Base-by-base conservation (phyloP, 92 coral and sea anemone genomes). In the Micromussa lordhowensis region DNA sequence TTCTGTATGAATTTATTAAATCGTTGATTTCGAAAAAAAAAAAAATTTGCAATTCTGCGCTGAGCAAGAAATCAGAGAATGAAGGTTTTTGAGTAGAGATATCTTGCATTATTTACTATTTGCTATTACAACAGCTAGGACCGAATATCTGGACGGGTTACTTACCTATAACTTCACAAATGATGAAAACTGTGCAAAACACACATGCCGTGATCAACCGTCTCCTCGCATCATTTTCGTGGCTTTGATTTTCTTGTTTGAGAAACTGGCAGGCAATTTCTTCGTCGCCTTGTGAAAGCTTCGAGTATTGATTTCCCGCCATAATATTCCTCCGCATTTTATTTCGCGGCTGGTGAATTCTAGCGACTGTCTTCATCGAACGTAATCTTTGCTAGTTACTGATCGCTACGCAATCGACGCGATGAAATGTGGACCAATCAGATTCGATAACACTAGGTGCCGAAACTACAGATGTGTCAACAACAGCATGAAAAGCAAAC, bases 151-250 rank as follows among this genome's bases (percentile, higher is more conserved):
- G 28, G n/a, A 61, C 22, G 68, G 22, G 68, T 61, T 21, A 21
- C 93, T 83, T 74, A 95, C 98, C 98, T 21, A 93, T 82, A 77
- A 95, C 87, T 80, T 95, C 96, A 19, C 92, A 93, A 79, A 84
- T 78, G 64, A 95, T 95, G 75, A 95, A 95, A 38, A 92, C 54
- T 7, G 92, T 80, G 75, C 98, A 95, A 55, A 95, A 92, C 49
- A 94, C 68, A 22, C 89, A 85, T 1, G 98, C 98, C 16, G 86
- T 51, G 70, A 92, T 72, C 36, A 95, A 76, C 24, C 95, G 83
- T 74, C 59, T 74, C 22, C 88, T 84, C 3, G 92, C 90, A 82
- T 95, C 95, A 31, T 80, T 84, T 36, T 68, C 83, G 24, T 91
- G 90, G 55, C 77, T 68, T 21, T 68, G 66, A 40, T 75, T 85